These are phyloP conservation scores for Tuta absoluta DNA, from an alignment of 2,888 invertebrate genomes.

Conservation along the genomic window DNA sequence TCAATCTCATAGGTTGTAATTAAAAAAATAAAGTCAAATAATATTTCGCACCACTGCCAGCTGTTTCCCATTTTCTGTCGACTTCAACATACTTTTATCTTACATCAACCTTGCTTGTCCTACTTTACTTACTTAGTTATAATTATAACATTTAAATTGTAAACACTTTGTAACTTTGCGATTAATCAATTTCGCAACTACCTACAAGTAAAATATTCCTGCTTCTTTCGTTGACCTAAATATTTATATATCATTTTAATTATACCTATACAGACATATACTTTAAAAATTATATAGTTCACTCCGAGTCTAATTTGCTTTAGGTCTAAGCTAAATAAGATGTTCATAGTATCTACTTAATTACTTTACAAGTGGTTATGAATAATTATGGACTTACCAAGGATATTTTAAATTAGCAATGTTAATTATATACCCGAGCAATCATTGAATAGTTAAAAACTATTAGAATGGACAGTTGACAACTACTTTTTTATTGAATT, in stretches of 20 bases:
- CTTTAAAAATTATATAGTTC: constrained; percentile 6
- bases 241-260: neutral
- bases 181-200: neutral
- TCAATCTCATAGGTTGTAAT: too few species aligned
- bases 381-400: constrained; percentile 37
- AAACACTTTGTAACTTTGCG: neutral
- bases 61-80: neutral
- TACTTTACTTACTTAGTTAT: constrained; percentile 5
- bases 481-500: constrained; percentile 1
- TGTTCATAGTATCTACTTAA: constrained; percentile 18
- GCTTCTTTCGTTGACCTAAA: constrained; percentile 6
- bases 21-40: too few species aligned
- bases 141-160: constrained; percentile 6
- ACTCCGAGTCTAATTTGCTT: neutral
- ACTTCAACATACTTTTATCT: neutral
- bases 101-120: neutral
- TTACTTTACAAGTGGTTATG: constrained; percentile 31
- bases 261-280: neutral
- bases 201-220: neutral
- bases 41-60: neutral
- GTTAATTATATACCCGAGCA: constrained; percentile 22
- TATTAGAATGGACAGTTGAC: constrained; percentile 7
- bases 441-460: constrained; percentile 28
- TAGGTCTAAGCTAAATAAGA: constrained; percentile 22
- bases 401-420: constrained; percentile 35